Evolutionary conservation across 2,797 vertebrate species (phyloP), one percentile per base, ranked within the genome.

Genomic region (Botia almorhae): DNA sequence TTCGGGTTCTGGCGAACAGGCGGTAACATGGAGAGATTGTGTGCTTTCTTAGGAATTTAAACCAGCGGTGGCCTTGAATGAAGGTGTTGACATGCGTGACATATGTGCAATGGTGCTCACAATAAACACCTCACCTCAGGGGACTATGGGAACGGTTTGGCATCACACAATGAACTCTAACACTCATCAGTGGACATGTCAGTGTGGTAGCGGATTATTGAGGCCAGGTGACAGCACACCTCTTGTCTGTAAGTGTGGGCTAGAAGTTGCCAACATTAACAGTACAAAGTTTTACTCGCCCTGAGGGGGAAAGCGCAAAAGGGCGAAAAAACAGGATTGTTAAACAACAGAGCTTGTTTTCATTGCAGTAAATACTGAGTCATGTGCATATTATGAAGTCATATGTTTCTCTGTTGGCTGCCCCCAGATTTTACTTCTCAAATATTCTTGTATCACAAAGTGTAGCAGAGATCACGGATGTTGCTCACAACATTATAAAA

Each of bases 341-440:
- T 71, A 82, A 88, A 93, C 90, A 92, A 91, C 85, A 90, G 87
- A 76, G 75, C 89, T 87, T 63, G 84, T 88, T 93, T 88, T 90
- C 80, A 64, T 85, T 11, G n/a, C 83, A 63, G 84, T 89, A 90
- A 90, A 89, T 86, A 91, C 85, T 29, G 63, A 88, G 91, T 92
- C 89, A 90, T 92, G 90, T 91, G 89, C 78, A 89, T 88, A 87
- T 89, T 84, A 91, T 81, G 61, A 81, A 83, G 89, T 93, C 91
- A 92, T 90, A 91, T 86, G 89, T 83, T 90, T 88, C 85, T 85
- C 76, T 86, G 81, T 84, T 75, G 83, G 85, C 82, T 89, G 87
- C 68, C 29, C 0, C 50, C 83, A 78, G 78, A 85, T 85, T 80
- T 74, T 58, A 78, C 1, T 81, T 81, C 29, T 83, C 7, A 21